These are phyloP conservation scores for Heteromyza rotundicornis DNA, from an alignment of 2,888 invertebrate species.

Conservation along the genomic window DNA sequence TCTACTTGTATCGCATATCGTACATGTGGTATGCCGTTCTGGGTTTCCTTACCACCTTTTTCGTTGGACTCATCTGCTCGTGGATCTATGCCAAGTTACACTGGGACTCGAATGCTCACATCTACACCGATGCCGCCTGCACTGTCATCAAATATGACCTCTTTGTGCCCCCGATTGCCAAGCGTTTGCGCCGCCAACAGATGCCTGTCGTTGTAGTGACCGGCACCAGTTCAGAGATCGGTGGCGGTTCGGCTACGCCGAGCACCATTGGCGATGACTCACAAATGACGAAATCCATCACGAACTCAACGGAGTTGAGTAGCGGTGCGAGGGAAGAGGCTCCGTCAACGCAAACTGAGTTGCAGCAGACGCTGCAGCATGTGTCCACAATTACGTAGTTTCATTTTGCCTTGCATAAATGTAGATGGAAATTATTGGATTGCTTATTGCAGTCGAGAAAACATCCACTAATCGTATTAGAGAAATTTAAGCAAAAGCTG, in stretches of 20 bases:
- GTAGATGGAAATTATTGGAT: no score
- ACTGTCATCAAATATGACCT: constrained; percentile 66
- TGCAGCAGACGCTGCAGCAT: not conserved
- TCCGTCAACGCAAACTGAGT: not conserved
- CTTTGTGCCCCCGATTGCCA: constrained; percentile 67
- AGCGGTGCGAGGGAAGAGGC: not conserved
- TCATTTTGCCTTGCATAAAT: no score
- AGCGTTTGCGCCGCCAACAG: constrained; percentile 58
- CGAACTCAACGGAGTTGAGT: not conserved
- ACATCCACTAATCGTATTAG: no score
- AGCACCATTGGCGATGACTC: constrained; percentile 32
- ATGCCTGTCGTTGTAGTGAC: constrained; percentile 54
- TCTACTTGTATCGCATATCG: constrained; percentile 65
- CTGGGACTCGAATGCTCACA: constrained; percentile 50
- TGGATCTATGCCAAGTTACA: constrained; percentile 57
- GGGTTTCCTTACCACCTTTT: constrained; percentile 64
- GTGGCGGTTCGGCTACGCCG: constrained; percentile 29
- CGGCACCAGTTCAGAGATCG: constrained; percentile 44
- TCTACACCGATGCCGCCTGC: constrained; percentile 49
- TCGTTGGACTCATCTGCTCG: constrained; percentile 66
- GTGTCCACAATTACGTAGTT: not conserved
- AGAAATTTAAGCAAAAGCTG: no score
- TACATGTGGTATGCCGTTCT: constrained; percentile 75
- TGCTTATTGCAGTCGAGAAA: no score
- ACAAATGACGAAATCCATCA: constrained; percentile 4